Percentiles rank a stretch among this genome's conserved stretches.
Evolutionary conservation across 2,113 vertebrate species (phyloP).

Genomic region (Calyptomena viridis): DNA sequence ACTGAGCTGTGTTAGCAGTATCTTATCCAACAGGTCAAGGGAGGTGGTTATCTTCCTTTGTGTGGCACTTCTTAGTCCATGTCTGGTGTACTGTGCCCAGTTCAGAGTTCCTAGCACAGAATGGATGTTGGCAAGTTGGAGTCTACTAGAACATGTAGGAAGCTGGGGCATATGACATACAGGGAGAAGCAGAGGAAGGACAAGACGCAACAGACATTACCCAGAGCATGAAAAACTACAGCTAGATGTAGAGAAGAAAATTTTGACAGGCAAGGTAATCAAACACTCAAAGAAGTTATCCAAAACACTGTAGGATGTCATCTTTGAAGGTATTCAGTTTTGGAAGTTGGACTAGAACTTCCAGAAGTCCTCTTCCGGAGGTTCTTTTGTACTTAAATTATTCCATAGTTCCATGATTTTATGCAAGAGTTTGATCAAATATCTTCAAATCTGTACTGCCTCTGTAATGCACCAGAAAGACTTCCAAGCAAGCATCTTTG

Average conservation of each 20-base stretch:
- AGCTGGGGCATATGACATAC: not conserved
- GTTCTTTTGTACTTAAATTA: not conserved
- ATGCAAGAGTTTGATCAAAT: not conserved
- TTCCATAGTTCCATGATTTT: not conserved
- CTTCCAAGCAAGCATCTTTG: not conserved
- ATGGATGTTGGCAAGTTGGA: not conserved
- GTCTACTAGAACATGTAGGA: not conserved
- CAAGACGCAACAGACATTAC: not conserved
- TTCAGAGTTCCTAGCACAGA: not conserved
- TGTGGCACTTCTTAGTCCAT: not conserved
- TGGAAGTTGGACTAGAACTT: not conserved
- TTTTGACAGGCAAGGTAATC: not conserved
- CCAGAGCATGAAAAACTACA: not conserved
- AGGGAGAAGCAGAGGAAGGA: not conserved
- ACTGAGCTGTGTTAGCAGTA: not conserved
- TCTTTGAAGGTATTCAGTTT: not conserved
- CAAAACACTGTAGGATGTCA: not conserved
- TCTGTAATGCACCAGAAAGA: not conserved
- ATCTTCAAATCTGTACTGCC: not conserved
- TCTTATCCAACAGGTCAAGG: not conserved
- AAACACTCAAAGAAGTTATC: not conserved
- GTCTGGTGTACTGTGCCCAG: not conserved
- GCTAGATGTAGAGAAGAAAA: not conserved
- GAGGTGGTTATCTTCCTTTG: not conserved
- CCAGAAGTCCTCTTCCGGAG: not conserved